Conservation (phyloP, 2,888 invertebrate species). For the Opisthograptis luteolata region DNA sequence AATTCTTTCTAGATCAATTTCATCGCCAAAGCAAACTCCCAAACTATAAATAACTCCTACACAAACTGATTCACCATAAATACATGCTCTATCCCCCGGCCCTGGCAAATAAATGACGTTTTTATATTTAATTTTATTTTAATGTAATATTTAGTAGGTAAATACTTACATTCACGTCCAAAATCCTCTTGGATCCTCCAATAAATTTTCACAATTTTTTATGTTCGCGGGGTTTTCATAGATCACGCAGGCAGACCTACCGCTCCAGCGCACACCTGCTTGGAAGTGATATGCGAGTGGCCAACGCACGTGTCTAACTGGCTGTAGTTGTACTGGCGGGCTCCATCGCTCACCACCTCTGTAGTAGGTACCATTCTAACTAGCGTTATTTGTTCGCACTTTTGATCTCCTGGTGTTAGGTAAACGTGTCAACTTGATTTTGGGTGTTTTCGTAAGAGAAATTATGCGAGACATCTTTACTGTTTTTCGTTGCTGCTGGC, state of each 20-base stretch:
- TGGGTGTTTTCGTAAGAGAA: constrained; percentile 12
- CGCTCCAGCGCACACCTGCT: constrained; percentile 22
- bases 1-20: too few species aligned
- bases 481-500: too few species aligned
- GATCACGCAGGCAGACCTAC: constrained; percentile 5
- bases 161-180: constrained; percentile 7
- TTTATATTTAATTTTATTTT: too few species aligned
- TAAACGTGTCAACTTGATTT: constrained; percentile 11
- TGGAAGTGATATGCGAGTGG: constrained; percentile 27
- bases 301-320: constrained; percentile 26
- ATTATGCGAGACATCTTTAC: neutral
- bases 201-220: neutral
- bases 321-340: constrained; percentile 12
- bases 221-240: neutral
- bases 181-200: neutral
- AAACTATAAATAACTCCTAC: too few species aligned
- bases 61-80: too few species aligned
- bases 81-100: too few species aligned
- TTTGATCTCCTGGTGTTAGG: constrained; percentile 17
- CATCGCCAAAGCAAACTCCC: too few species aligned
- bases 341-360: constrained; percentile 7
- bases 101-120: too few species aligned
- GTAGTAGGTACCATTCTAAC: constrained; percentile 21
- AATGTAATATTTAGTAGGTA: too few species aligned
- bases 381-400: constrained; percentile 33